phyloP scores from a whole-genome alignment of 2,113 vertebrate genomes.

The Microcebus griseorufus region DNA sequence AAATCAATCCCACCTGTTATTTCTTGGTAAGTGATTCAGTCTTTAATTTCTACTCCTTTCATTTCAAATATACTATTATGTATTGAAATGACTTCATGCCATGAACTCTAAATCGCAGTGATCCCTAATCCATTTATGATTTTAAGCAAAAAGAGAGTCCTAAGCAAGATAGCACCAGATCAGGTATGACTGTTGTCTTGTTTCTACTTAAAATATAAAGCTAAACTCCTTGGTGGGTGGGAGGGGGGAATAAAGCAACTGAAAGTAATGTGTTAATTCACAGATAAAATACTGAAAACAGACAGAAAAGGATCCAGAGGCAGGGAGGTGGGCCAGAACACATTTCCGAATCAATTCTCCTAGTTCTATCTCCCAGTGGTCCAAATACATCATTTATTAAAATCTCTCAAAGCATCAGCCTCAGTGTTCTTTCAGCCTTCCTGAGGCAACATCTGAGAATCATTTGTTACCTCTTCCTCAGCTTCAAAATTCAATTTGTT shows the following conservation, averaged over 20 bases:
- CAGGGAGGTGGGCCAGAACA: not conserved
- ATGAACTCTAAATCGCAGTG: not conserved
- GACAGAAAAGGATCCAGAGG: not conserved
- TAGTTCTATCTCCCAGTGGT: not conserved
- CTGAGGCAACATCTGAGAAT: not conserved
- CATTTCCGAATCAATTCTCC: not conserved
- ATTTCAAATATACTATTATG: slow-evolving; percentile 29
- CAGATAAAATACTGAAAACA: not conserved
- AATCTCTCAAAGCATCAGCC: not conserved
- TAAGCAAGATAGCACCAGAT: not conserved
- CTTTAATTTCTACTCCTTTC: slow-evolving; percentile 30
- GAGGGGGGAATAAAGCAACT: not conserved
- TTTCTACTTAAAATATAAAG: slow-evolving; percentile 22
- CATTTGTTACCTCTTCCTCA: not conserved
- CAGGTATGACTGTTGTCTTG: not conserved
- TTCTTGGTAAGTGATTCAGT: slow-evolving; percentile 42
- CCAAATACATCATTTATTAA: not conserved
- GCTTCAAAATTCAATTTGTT: not conserved
- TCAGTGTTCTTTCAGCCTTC: not conserved
- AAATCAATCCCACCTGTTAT: slow-evolving; percentile 27
- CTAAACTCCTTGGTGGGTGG: not conserved
- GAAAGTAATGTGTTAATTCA: not conserved
- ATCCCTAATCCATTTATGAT: not conserved
- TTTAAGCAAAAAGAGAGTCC: not conserved
- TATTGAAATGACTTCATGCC: not conserved